Conservation (phyloP, 2,797 vertebrate genomes). For the Coracias cyanogaster region DNA sequence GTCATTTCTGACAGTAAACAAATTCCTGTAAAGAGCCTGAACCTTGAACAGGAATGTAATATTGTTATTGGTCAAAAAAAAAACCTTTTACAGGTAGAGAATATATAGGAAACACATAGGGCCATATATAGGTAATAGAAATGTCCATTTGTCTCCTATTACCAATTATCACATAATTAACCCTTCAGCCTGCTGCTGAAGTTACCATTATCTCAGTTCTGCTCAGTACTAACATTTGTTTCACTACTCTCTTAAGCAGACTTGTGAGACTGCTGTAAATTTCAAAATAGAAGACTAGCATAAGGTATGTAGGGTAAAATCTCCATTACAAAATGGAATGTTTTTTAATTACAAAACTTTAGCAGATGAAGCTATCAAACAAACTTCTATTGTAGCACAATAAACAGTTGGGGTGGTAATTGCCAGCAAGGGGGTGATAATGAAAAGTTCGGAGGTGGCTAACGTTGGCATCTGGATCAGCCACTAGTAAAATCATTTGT, state of each 20-base stretch:
- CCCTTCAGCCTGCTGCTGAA: neutral
- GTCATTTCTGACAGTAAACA: neutral
- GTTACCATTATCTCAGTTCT: neutral
- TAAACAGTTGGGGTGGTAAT: neutral
- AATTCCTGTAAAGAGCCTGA: neutral
- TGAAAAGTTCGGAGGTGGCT: accelerated
- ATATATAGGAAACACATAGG: neutral
- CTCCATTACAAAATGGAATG: neutral
- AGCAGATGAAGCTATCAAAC: neutral
- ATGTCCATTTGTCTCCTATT: neutral
- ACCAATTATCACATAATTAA: neutral
- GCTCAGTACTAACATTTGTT: neutral
- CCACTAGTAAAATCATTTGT: neutral
- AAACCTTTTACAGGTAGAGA: neutral
- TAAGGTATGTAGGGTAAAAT: neutral
- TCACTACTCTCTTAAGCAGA: neutral
- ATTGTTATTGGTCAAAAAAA: neutral
- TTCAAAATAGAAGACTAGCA: neutral
- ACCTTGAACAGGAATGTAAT: neutral
- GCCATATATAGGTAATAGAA: neutral
- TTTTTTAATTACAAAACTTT: neutral
- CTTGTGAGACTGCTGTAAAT: neutral
- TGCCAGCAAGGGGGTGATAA: neutral
- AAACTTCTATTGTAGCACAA: neutral
- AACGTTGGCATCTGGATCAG: neutral